A percentile compares a stretch with the other conserved stretches of the same genome.
Conservation (phyloP, 2,113 vertebrate genomes). For the Siphamia tubifer region DNA sequence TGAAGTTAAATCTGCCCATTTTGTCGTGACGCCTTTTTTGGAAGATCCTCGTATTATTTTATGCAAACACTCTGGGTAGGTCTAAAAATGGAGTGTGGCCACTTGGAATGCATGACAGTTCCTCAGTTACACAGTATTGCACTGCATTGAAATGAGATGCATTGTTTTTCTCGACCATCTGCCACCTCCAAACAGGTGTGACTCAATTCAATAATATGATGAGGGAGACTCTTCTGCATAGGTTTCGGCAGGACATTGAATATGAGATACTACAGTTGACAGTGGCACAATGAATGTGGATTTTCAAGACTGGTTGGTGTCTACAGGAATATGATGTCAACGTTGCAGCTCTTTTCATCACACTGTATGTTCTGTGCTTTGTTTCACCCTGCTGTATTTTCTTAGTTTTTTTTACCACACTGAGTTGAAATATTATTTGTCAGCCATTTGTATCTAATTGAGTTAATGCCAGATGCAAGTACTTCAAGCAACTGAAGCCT, state of each 20-base stretch:
- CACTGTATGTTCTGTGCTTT: not conserved
- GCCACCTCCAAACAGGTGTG: constrained; percentile 66
- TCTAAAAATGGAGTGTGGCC: constrained; percentile 55
- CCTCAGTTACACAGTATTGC: constrained; percentile 50
- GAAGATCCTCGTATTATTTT: constrained; percentile 21
- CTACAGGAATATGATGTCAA: not conserved
- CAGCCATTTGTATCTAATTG: not conserved
- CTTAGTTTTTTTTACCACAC: not conserved
- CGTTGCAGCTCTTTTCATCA: not conserved
- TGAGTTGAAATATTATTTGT: not conserved
- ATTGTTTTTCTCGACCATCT: constrained; percentile 65
- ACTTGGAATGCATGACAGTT: constrained; percentile 50
- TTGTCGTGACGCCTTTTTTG: constrained; percentile 17
- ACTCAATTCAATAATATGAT: constrained; percentile 59
- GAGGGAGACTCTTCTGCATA: constrained; percentile 32
- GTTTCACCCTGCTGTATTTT: not conserved
- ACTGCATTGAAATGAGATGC: constrained; percentile 61
- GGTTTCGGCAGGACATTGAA: constrained; percentile 28
- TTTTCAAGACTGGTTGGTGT: constrained; percentile 14
- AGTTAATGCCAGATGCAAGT: no score
- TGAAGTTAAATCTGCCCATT: constrained; percentile 27
- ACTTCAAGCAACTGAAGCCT: no score
- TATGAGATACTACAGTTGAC: constrained; percentile 23
- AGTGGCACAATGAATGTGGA: constrained; percentile 3
- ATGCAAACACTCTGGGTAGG: constrained; percentile 16